Evolutionary conservation across 2,888 invertebrate genomes (phyloP), one percentile per base, ranked within the genome.

Genomic region (Aspidiotus destructor): DNA sequence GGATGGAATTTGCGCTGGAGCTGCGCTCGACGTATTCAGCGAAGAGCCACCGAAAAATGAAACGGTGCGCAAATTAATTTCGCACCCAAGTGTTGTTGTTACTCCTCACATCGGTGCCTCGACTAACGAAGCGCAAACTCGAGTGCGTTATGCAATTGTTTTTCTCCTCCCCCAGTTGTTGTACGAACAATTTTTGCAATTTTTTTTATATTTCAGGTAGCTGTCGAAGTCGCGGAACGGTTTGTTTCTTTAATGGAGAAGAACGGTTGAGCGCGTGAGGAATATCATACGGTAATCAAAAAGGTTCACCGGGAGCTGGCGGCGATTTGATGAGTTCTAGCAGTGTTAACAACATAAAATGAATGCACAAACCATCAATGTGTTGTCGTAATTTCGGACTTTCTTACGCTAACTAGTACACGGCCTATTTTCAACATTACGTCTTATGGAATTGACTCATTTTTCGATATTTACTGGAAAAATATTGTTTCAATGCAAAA

Each of bases 91-190:
- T 74, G 90, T 96, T 17, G 83, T 96, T 60, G 90, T 92, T 41
- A 97, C 98, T 0, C 98, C 98, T 3, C 99, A 99, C 82, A 84
- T 99, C 74, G 95, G 90, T 63, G 98, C 98, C 5, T 95, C 92
- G 72, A 99, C 98, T 0, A 82, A 84, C 13, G 98, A 99, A 79
- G 98, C 98, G 0, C 98, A 99, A 78, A 82, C 86, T 40, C 84
- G 96, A 41, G 97, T 72, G 62, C 68, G 53, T 60, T 44, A 9
- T 42, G 1, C 28, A 28, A 28, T 28, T 3, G 28, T 28, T 28
- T 5, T 28, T 28, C 28, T 28, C 28, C 3, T 40, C 40, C n/a
- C n/a, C n/a, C 11, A 13, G 11, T 2, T 58, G 58, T 5, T 3
- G 52, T 7, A 28, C n/a, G 15, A 58, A 40, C 40, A 3, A 55